Evolutionary conservation across 2,888 invertebrate genomes (phyloP).

Genomic region (Protodeltote pygarga): DNA sequence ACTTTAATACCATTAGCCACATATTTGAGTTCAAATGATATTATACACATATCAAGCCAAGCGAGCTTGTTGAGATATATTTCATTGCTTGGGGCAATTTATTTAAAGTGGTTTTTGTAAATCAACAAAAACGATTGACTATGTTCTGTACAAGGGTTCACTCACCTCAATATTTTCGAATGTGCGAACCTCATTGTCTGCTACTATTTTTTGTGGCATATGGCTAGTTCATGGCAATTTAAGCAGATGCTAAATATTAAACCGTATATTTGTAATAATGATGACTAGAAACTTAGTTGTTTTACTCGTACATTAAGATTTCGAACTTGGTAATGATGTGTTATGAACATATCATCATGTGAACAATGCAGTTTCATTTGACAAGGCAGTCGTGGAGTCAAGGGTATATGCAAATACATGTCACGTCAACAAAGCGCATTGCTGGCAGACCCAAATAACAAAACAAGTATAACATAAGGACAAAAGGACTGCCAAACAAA

Average conservation of each 20-base stretch:
- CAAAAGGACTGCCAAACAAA: constrained; percentile 52
- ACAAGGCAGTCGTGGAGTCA: constrained; percentile 67
- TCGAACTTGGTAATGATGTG: constrained; percentile 24
- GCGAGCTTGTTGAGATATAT: constrained; percentile 55
- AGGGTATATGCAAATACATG: constrained; percentile 77
- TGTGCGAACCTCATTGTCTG: constrained; percentile 83
- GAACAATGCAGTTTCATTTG: constrained; percentile 68
- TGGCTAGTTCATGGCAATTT: constrained; percentile 72
- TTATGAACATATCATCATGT: constrained; percentile 51
- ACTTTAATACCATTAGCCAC: constrained; percentile 43
- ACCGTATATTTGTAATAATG: constrained; percentile 33
- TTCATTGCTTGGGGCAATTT: constrained; percentile 69
- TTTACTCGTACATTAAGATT: constrained; percentile 24
- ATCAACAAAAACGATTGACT: constrained; percentile 78
- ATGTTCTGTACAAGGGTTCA: constrained; percentile 74
- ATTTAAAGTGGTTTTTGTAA: constrained; percentile 75
- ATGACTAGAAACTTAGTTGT: constrained; percentile 15
- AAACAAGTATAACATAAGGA: constrained; percentile 62
- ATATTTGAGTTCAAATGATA: constrained; percentile 47
- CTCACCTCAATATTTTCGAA: constrained; percentile 79
- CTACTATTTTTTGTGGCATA: constrained; percentile 78
- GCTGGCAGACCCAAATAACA: constrained; percentile 65
- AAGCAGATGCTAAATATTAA: constrained; percentile 62
- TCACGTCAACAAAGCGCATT: constrained; percentile 72
- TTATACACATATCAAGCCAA: constrained; percentile 50